These are phyloP conservation scores for Tenebrio molitor DNA, from an alignment of 1,140 invertebrate species.

Conservation along the genomic window DNA sequence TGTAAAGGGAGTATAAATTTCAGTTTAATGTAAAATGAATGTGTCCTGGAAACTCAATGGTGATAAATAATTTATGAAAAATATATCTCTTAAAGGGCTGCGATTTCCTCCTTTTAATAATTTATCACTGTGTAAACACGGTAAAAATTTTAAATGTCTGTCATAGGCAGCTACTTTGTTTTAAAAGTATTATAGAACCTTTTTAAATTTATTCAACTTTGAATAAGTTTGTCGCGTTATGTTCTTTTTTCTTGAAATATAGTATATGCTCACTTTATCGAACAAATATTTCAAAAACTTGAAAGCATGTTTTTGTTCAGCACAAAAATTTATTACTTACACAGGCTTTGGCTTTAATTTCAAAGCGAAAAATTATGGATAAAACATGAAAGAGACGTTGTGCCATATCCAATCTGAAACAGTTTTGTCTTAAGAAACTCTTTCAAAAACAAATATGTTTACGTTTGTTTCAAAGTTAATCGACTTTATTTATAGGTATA, in stretches of 20 bases:
- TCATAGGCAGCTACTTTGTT: background rate
- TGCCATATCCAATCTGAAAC: constrained; percentile 13
- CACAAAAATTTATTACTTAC: background rate
- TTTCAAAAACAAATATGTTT: constrained; percentile 25
- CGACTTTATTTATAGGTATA: background rate
- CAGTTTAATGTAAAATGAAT: background rate
- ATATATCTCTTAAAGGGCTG: background rate
- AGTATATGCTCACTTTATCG: background rate
- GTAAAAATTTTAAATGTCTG: background rate
- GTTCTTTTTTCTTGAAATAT: too few relatives aligned
- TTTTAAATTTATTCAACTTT: background rate
- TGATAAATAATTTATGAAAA: constrained; percentile 32
- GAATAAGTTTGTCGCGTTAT: too few relatives aligned
- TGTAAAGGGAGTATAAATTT: constrained; percentile 33
- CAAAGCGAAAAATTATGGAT: constrained; percentile 10
- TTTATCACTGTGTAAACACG: background rate
- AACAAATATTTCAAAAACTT: constrained; percentile 8
- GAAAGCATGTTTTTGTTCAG: background rate
- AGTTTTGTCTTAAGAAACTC: constrained; percentile 19
- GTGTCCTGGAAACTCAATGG: background rate
- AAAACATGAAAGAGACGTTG: constrained; percentile 23
- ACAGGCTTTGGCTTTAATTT: constrained; percentile 10
- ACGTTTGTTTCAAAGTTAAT: constrained; percentile 14
- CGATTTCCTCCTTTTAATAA: constrained; percentile 14
- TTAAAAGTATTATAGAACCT: background rate